These are phyloP conservation scores for Vireo griseus DNA, from an alignment of 2,797 vertebrate genomes.

Conservation along the genomic window DNA sequence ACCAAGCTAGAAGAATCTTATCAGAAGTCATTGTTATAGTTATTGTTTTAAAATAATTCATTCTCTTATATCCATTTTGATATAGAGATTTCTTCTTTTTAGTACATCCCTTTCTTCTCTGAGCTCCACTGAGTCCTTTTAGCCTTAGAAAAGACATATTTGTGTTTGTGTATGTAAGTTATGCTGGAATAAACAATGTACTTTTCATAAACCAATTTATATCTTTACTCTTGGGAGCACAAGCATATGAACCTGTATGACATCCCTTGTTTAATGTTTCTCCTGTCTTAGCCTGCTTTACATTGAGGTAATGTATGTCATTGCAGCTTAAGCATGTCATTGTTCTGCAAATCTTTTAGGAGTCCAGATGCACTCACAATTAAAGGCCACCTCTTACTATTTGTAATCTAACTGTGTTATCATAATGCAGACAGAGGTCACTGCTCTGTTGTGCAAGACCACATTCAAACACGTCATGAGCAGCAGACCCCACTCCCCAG, in stretches of 20 bases:
- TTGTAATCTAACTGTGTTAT: no score
- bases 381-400: neutral
- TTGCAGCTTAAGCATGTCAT: neutral
- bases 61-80: neutral
- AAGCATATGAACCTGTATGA: neutral
- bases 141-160: neutral
- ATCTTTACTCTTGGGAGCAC: neutral
- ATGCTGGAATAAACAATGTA: neutral
- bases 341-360: slow-evolving; percentile 24
- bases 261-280: neutral
- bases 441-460: neutral
- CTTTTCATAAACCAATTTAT: neutral
- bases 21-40: neutral
- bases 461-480: neutral
- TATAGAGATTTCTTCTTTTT: neutral
- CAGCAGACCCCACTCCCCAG: neutral
- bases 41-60: neutral
- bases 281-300: neutral
- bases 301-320: neutral
- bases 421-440: neutral
- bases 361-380: slow-evolving; percentile 18
- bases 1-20: neutral
- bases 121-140: neutral
- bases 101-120: neutral
- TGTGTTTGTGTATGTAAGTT: neutral